Evolutionary conservation across 2,113 vertebrate genomes (phyloP).

Genomic region (Sakesphorus luctuosus): DNA sequence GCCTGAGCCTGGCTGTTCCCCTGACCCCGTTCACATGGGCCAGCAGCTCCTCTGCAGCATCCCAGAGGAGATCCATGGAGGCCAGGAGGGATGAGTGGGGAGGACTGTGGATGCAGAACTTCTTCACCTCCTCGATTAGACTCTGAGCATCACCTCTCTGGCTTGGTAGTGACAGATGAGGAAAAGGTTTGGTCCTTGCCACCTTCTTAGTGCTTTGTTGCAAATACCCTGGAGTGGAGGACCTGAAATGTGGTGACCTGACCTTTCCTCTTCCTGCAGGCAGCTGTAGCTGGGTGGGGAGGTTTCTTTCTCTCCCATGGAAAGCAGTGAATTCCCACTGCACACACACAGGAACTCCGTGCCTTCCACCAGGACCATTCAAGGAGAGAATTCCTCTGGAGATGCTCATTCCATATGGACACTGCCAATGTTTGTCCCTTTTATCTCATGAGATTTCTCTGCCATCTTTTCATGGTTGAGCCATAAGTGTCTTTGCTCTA

Average conservation of each 20-base stretch:
- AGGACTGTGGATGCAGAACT: neutral
- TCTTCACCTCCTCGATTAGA: fast-evolving
- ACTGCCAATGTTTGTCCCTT: neutral
- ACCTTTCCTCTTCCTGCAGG: neutral
- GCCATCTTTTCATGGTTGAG: neutral
- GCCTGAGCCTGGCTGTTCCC: neutral
- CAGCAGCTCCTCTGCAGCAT: neutral
- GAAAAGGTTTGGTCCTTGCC: neutral
- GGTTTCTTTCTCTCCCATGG: neutral
- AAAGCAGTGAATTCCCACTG: neutral
- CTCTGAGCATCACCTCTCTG: neutral
- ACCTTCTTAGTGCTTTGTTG: neutral
- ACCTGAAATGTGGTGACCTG: neutral
- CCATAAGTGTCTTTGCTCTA: neutral
- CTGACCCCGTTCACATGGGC: neutral
- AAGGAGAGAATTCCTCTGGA: neutral
- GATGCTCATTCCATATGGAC: neutral
- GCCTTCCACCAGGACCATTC: neutral
- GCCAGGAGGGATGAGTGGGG: neutral
- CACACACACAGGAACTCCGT: neutral
- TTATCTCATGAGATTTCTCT: neutral
- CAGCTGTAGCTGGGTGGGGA: neutral
- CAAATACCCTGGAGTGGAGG: neutral
- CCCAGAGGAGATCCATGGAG: fast-evolving
- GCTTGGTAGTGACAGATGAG: neutral